A percentile compares a stretch with the other conserved stretches of the same genome.
These are phyloP conservation scores for Paramuricea clavata DNA, from an alignment of 92 coral and sea anemone genomes.

Conservation along the genomic window DNA sequence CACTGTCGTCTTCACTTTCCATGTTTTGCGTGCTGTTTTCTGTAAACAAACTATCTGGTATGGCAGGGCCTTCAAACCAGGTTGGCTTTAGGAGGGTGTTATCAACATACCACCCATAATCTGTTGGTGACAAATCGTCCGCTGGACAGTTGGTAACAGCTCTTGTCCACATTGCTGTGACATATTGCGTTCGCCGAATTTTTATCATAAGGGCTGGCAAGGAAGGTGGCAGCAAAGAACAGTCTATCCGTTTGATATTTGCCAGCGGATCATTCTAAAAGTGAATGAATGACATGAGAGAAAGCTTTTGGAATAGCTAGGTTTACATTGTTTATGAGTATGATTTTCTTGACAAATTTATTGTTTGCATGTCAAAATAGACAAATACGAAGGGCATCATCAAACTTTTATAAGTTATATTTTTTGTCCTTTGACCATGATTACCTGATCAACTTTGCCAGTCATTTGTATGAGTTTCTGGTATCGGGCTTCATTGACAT, in stretches of 20 bases:
- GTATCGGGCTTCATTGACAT: neutral
- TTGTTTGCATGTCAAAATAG: too few relatives aligned
- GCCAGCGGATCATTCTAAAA: neutral
- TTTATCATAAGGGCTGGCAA: neutral
- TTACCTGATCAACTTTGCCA: conserved; percentile 12
- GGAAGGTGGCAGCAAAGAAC: conserved; percentile 1
- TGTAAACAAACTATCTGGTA: conserved; percentile 8
- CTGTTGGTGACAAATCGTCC: conserved; percentile 2
- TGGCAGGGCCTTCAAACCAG: conserved; percentile 4
- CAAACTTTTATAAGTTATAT: too few relatives aligned
- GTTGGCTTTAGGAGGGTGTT: neutral
- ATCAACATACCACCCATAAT: conserved; percentile 5
- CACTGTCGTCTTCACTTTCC: neutral
- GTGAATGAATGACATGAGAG: neutral
- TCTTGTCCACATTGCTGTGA: conserved; percentile 9
- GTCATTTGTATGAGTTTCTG: conserved; percentile 18
- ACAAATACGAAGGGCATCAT: too few relatives aligned
- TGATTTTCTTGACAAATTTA: neutral
- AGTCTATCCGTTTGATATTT: conserved; percentile 16
- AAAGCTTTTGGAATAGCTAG: too few relatives aligned
- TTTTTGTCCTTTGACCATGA: too few relatives aligned
- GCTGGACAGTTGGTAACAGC: neutral
- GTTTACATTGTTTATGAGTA: too few relatives aligned
- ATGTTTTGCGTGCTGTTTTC: neutral
- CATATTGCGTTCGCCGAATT: conserved; percentile 1